Evolutionary conservation across 2,797 vertebrate genomes (phyloP).

Genomic region (Bryconaethiops microstoma): DNA sequence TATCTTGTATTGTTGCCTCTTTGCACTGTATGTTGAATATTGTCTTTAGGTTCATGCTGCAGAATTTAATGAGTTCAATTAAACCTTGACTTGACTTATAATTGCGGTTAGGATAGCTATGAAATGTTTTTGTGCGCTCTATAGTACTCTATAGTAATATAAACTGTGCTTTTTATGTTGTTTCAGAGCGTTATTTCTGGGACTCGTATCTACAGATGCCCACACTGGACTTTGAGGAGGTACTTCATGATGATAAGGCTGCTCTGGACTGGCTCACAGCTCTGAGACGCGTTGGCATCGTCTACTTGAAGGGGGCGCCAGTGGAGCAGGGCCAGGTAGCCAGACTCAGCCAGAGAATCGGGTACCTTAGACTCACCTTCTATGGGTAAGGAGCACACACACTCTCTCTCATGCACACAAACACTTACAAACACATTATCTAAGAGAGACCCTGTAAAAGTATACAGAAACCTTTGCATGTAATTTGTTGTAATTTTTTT

Average conservation of each 20-base stretch:
- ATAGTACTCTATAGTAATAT: background rate
- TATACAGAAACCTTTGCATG: background rate
- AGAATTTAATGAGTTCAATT: no score
- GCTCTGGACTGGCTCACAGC: slow-evolving; percentile 85
- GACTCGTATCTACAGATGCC: slow-evolving; percentile 84
- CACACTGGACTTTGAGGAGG: slow-evolving; percentile 82
- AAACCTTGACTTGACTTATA: no score
- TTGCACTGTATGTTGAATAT: no score
- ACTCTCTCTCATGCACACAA: background rate
- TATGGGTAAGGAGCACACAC: slow-evolving; percentile 81
- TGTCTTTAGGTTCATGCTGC: no score
- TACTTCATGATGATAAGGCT: slow-evolving; percentile 81
- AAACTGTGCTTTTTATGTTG: slow-evolving; percentile 21
- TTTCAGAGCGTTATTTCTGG: slow-evolving; percentile 85
- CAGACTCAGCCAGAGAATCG: slow-evolving; percentile 87
- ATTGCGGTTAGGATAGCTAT: no score
- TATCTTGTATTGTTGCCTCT: no score
- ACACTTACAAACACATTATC: slow-evolving; percentile 8
- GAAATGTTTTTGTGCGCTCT: background rate
- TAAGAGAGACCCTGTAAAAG: background rate
- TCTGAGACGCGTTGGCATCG: slow-evolving; percentile 86
- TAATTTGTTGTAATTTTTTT: background rate
- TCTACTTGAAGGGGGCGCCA: slow-evolving; percentile 86
- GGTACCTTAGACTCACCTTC: slow-evolving; percentile 91
- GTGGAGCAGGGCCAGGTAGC: slow-evolving; percentile 81